Base-by-base conservation (phyloP, 2,113 vertebrate species). In the Chloebia gouldiae region DNA sequence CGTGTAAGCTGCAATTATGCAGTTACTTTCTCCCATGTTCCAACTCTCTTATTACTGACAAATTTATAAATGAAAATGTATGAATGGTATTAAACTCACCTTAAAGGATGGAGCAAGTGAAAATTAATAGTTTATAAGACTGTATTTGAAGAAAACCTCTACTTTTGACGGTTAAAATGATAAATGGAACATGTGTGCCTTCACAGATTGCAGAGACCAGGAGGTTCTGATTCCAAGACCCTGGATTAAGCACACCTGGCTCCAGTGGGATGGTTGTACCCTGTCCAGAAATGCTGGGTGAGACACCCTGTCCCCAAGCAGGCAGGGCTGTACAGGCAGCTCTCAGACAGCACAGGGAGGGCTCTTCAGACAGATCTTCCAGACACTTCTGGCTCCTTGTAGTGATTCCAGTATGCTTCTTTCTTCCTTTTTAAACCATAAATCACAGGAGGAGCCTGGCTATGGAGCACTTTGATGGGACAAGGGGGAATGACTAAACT, bases 1-100 rank as follows among this genome's bases (percentile, higher is more conserved):
- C 97, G 94, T 97, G 95, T 98, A 97, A 98, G 96, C 90, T 96
- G 94, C 98, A 98, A 97, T 98, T 98, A 98, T 97, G 97, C 97
- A 97, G 95, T 92, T 96, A 95, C 97, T 94, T 90, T 95, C 85
- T 95, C 95, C 95, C 95, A 81, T 96, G 97, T 95, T 95, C 95
- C 96, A 89, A 44, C 91, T 70, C 86, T 92, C 93, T 94, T 94
- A 97, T 97, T 97, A 97, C 96, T 97, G 96, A 91, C 97, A 97
- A 97, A 97, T 97, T 96, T 94, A 94, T 87, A 98, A 97, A 97
- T 97, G 95, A 97, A 96, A 97, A 97, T 84, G 71, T 96, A 96
- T 96, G 96, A 97, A 96, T 82, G 78, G 95, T 93, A 90, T 92
- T 96, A 97, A 96, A 97, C 91, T 97, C 97, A 96, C 93, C 97